Evolutionary conservation across 2,113 vertebrate species (phyloP).

Genomic region (Cacatua alba): DNA sequence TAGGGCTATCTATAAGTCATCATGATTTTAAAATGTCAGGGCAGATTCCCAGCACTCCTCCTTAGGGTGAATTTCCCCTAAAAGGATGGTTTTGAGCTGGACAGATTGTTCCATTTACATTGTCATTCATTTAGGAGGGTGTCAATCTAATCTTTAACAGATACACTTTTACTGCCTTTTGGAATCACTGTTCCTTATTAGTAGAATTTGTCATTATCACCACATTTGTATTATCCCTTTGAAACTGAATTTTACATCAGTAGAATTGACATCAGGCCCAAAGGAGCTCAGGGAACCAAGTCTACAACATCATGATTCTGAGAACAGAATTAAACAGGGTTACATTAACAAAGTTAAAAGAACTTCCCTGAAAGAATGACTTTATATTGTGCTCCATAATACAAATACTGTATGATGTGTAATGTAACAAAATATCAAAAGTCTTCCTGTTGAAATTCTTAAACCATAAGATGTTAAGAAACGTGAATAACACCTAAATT

Average conservation of each 20-base stretch:
- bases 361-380: not conserved
- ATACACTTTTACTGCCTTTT: not conserved
- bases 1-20: not conserved
- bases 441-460: not conserved
- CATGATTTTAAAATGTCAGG: not conserved
- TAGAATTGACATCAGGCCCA: not conserved
- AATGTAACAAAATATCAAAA: not conserved
- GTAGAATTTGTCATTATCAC: not conserved
- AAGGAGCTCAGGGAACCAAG: not conserved
- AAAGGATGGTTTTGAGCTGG: not conserved
- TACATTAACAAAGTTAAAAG: not conserved
- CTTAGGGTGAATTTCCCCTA: not conserved
- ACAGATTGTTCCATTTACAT: not conserved
- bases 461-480: not conserved
- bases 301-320: not conserved
- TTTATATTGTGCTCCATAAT: not conserved
- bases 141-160: not conserved
- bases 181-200: not conserved
- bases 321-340: not conserved
- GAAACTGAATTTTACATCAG: accelerated
- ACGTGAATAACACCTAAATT: not conserved
- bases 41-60: not conserved
- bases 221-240: not conserved
- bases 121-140: not conserved
- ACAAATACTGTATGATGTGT: not conserved